A percentile compares a stretch with the other conserved stretches of the same genome.
phyloP scores from a whole-genome alignment of 2,113 vertebrate species.

The Sylvietta virens region DNA sequence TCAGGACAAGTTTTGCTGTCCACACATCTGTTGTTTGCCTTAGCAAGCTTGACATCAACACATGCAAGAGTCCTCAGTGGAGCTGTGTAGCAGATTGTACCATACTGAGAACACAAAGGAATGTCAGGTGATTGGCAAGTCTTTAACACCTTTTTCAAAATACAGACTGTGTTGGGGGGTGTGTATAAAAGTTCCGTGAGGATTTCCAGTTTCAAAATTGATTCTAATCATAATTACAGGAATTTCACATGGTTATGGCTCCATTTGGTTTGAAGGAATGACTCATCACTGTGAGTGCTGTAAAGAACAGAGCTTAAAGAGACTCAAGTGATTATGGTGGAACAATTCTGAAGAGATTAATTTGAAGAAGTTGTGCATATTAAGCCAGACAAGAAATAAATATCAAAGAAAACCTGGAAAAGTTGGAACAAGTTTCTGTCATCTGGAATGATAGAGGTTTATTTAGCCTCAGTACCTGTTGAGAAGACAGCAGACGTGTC shows the following conservation, averaged over 20 bases:
- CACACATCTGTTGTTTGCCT: conserved; percentile 27
- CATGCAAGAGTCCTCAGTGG: neutral
- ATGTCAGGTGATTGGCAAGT: neutral
- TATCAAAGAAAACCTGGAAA: neutral
- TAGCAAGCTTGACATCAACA: neutral
- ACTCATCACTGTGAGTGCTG: neutral
- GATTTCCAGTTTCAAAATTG: neutral
- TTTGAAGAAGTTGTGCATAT: neutral
- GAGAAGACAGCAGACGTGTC: neutral
- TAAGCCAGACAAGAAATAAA: neutral
- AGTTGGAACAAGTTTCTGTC: neutral
- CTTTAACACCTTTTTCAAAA: neutral
- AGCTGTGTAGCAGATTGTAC: neutral
- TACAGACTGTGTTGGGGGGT: neutral
- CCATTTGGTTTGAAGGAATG: neutral
- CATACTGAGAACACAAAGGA: neutral
- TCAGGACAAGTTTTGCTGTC: conserved; percentile 1
- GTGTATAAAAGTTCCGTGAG: neutral
- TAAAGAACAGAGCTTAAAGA: neutral
- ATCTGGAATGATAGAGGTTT: neutral
- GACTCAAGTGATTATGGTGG: neutral
- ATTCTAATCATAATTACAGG: neutral
- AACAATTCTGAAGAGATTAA: neutral
- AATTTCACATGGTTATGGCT: neutral
- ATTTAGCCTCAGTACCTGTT: neutral